Evolutionary conservation across 2,113 vertebrate genomes (phyloP).

Genomic region (Sorex araneus): DNA sequence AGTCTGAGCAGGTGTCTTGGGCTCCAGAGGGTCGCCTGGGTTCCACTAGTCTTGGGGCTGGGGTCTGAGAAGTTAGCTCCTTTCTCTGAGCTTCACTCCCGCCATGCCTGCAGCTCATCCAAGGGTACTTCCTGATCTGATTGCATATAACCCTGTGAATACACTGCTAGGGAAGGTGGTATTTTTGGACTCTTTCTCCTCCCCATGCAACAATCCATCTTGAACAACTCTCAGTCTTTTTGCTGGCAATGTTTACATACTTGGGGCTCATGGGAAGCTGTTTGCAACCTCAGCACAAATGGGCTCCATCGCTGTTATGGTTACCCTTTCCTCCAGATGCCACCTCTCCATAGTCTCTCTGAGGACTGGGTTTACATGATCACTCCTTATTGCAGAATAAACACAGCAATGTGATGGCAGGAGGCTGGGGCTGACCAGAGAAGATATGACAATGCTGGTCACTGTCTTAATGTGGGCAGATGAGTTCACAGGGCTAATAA

Average conservation of each 20-base stretch:
- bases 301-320: not conserved
- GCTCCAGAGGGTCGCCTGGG: too few relatives aligned
- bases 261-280: conserved; percentile 9
- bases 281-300: not conserved
- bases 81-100: not conserved
- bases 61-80: not conserved
- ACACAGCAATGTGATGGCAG: not conserved
- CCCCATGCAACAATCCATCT: not conserved
- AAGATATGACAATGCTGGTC: not conserved
- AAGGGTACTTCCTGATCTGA: not conserved
- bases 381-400: conserved; percentile 30
- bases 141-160: not conserved
- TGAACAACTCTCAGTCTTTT: not conserved
- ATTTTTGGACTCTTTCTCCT: not conserved
- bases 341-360: conserved; percentile 38
- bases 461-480: not conserved
- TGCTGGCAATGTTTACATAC: not conserved
- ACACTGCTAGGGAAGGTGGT: conserved; percentile 21
- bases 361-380: not conserved
- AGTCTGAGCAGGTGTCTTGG: too few relatives aligned
- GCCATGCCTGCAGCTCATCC: not conserved
- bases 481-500: not conserved
- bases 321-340: conserved; percentile 10
- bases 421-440: not conserved
- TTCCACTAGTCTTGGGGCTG: too few relatives aligned